Base-by-base conservation (phyloP, 2,797 vertebrate genomes). In the Anguilla pacifica region DNA sequence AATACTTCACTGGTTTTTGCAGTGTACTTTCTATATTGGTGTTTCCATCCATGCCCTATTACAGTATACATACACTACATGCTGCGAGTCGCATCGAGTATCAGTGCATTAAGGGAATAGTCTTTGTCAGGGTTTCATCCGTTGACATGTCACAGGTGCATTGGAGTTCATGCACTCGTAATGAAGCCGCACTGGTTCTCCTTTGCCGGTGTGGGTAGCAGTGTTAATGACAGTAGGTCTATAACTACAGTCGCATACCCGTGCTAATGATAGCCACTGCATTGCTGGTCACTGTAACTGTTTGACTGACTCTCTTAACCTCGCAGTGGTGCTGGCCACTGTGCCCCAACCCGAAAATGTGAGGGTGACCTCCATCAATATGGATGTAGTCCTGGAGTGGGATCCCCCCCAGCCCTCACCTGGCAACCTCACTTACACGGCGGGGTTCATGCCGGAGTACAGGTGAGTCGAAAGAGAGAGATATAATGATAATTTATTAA, bases 311-410 rank as follows among this genome's bases (percentile, higher is more conserved):
- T 22, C 25, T 35, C 6, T 13, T 31, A 6, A 4, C 85, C 35
- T 88, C 35, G 25, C 83, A 90, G 92, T 28, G 83, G 85, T 81
- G 0, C 90, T 90, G 87, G 93, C 59, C 72, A 39, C 59, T 9
- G 77, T 95, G 9, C 84, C 81, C 3, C 0, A 4, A 0, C 95
- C 95, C 83, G 91, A 88, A 25, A 92, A 94, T 6, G 91, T 95
- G 35, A 81, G 0, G 0, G 4, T 94, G 57, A 92, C 46, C 2
- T 95, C 96, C 39, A 1, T 87, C 17, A 92, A 96, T 92, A 89
- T 96, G 93, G 84, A 94, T 15, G 89, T 96, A 91, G 88, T 94
- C 83, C 89, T 96, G 88, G 84, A 59, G n/a, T 96, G 96, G 96
- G 91, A 92, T 46, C 91, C 95, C 11, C 86, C 64, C 11, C 89